phyloP scores from a whole-genome alignment of 2,113 vertebrate species.

The Paralichthys olivaceus region DNA sequence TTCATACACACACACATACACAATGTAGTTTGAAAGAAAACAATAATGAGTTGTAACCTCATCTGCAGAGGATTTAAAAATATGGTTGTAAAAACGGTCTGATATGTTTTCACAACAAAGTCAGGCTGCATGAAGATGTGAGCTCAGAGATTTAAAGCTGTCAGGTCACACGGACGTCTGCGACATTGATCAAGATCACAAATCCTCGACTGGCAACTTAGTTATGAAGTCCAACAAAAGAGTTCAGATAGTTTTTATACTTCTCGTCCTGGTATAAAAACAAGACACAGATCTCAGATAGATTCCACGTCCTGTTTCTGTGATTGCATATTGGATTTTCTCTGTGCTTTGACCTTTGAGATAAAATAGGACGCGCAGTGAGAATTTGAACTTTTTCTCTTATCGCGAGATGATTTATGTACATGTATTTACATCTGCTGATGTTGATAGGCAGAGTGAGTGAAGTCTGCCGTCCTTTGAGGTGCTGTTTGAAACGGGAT shows the following conservation, averaged over 20 bases:
- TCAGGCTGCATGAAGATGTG: slow-evolving; percentile 1
- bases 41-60: neutral
- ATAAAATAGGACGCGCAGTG: neutral
- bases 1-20: no score
- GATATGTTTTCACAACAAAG: neutral
- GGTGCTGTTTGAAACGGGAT: slow-evolving; percentile 33
- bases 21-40: no score
- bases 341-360: slow-evolving; percentile 24
- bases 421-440: slow-evolving; percentile 30
- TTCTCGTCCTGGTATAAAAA: slow-evolving; percentile 1
- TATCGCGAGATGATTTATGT: slow-evolving; percentile 14
- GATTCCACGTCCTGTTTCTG: slow-evolving; percentile 1
- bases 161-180: slow-evolving; percentile 8
- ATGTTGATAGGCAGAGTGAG: slow-evolving; percentile 38
- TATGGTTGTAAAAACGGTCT: no score
- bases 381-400: neutral
- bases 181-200: slow-evolving; percentile 26
- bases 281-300: slow-evolving; percentile 10
- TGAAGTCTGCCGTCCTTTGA: slow-evolving; percentile 45
- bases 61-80: neutral
- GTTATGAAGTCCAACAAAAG: slow-evolving; percentile 12
- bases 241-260: slow-evolving; percentile 11
- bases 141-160: slow-evolving; percentile 13
- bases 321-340: slow-evolving; percentile 33
- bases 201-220: slow-evolving; percentile 11